These are phyloP conservation scores for Dallia pectoralis DNA, from an alignment of 2,797 vertebrate species.

Conservation along the genomic window DNA sequence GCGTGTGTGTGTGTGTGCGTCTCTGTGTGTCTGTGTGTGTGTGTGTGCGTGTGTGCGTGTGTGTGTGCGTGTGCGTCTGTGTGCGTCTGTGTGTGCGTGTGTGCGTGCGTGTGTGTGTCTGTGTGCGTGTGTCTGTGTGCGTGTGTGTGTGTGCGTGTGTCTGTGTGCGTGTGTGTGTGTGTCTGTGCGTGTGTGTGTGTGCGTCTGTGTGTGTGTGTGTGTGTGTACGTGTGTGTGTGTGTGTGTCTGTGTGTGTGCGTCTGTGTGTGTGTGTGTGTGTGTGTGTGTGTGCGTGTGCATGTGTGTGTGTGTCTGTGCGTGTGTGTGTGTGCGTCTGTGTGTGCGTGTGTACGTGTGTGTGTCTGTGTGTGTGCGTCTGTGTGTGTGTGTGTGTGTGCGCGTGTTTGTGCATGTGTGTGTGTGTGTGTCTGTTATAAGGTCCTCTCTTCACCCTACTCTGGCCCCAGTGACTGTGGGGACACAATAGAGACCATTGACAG, in stretches of 20 bases:
- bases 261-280: conserved; percentile 11
- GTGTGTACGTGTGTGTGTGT: too few relatives aligned
- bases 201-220: conserved; percentile 6
- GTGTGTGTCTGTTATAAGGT: too few relatives aligned
- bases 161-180: too few relatives aligned
- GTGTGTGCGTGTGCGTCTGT: too few relatives aligned
- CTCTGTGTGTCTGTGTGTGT: conserved; percentile 15
- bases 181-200: conserved; percentile 21
- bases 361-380: conserved; percentile 18
- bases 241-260: too few relatives aligned
- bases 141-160: too few relatives aligned
- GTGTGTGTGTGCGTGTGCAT: conserved; percentile 7
- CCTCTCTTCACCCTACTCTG: conserved; percentile 32
- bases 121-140: too few relatives aligned
- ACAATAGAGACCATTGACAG: conserved; percentile 68
- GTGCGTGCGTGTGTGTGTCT: neutral
- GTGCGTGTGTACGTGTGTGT: conserved; percentile 17
- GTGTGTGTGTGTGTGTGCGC: conserved; percentile 17
- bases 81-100: too few relatives aligned
- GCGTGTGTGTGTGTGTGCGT: conserved; percentile 18
- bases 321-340: conserved; percentile 18
- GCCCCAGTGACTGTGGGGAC: conserved; percentile 47
- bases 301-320: conserved; percentile 17
- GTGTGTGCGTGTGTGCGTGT: too few relatives aligned
- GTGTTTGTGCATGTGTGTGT: conserved; percentile 17